These are phyloP conservation scores for Piezodorus guildinii DNA, from an alignment of 1,140 invertebrate species.

Conservation along the genomic window DNA sequence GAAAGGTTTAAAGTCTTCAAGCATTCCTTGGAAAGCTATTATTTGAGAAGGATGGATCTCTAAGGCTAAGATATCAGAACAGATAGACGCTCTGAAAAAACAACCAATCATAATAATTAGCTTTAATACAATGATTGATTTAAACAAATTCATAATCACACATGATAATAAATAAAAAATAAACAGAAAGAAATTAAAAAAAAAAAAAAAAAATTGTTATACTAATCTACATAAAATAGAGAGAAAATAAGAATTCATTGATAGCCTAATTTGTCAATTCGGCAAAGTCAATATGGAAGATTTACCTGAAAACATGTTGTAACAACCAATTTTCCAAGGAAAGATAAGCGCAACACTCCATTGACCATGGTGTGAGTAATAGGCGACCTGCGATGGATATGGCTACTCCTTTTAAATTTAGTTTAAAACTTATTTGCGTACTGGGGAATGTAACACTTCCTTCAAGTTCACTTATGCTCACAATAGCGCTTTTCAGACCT, in stretches of 20 bases:
- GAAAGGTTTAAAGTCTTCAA: neutral
- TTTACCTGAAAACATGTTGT: no score
- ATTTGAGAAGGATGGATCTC: slow-evolving; percentile 17
- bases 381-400: slow-evolving; percentile 26
- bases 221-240: no score
- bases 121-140: no score
- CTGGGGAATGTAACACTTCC: neutral
- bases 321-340: slow-evolving; percentile 46
- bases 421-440: neutral
- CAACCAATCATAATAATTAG: neutral
- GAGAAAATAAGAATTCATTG: no score
- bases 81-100: slow-evolving; percentile 6
- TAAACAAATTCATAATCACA: no score
- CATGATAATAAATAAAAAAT: no score
- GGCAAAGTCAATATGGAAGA: no score
- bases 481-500: neutral
- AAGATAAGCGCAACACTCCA: slow-evolving; percentile 37
- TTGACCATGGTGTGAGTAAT: slow-evolving; percentile 47
- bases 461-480: neutral
- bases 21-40: neutral
- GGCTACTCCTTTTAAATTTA: neutral
- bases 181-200: no score
- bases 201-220: no score
- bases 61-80: slow-evolving; percentile 17
- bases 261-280: no score